Conservation (phyloP, 2,113 vertebrate genomes). For the Calypte anna region DNA sequence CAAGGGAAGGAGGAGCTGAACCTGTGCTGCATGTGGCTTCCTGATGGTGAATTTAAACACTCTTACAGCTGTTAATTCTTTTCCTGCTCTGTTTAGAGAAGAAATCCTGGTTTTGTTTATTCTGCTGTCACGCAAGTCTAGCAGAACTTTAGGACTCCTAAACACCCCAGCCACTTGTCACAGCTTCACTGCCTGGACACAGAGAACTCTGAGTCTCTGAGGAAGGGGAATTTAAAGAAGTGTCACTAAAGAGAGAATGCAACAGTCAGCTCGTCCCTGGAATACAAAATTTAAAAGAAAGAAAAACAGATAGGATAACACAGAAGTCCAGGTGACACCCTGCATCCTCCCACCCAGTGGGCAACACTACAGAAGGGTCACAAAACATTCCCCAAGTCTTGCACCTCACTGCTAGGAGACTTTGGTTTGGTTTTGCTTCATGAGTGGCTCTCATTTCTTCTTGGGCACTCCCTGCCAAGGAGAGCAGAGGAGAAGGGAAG, state of each 20-base stretch:
- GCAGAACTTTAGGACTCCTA: not conserved
- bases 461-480: not conserved
- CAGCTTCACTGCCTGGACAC: not conserved
- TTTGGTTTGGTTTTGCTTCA: not conserved
- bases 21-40: not conserved
- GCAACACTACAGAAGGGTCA: not conserved
- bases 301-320: not conserved
- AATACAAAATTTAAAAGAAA: not conserved
- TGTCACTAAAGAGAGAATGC: not conserved
- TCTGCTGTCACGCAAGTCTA: not conserved
- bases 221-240: not conserved
- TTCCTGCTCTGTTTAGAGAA: not conserved
- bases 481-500: not conserved
- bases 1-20: not conserved
- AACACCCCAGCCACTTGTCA: not conserved
- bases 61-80: not conserved
- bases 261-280: not conserved
- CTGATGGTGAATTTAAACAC: not conserved
- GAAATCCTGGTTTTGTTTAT: not conserved
- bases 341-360: not conserved
- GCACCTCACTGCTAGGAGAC: not conserved
- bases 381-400: not conserved
- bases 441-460: slow-evolving; percentile 2
- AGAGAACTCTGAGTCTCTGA: not conserved
- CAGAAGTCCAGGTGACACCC: not conserved